A percentile compares a stretch with the other conserved stretches of the same genome.
phyloP scores from a whole-genome alignment of 1,140 invertebrate genomes.

The Oreohelix idahoensis region DNA sequence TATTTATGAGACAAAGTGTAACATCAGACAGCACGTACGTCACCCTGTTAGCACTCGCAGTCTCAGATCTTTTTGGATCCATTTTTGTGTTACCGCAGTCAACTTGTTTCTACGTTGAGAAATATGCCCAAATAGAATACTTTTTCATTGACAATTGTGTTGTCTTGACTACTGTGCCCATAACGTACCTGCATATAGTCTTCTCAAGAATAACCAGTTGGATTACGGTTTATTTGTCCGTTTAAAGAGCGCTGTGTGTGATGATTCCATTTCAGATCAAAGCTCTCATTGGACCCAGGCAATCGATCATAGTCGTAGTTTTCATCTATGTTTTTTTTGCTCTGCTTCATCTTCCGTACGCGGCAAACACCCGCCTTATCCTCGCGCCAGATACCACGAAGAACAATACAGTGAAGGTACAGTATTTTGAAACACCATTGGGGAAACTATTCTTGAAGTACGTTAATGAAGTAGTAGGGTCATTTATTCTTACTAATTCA shows the following conservation, averaged over 20 bases:
- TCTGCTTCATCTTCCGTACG: background rate
- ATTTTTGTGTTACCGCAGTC: background rate
- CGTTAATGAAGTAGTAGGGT: background rate
- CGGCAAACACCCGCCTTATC: background rate
- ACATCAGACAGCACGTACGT: background rate
- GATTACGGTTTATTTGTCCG: slow-evolving; percentile 16
- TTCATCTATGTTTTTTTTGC: slow-evolving; percentile 2
- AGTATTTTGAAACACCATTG: background rate
- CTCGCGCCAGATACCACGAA: background rate
- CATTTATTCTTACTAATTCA: background rate
- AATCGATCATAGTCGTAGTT: background rate
- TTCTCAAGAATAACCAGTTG: slow-evolving; percentile 9
- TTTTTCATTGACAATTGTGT: background rate
- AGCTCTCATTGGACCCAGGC: background rate
- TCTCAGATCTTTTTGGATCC: background rate
- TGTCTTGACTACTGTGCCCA: background rate
- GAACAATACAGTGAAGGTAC: background rate
- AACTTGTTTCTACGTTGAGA: slow-evolving; percentile 1
- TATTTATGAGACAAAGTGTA: slow-evolving; percentile 1
- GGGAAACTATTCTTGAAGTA: background rate
- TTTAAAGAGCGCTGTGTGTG: slow-evolving; percentile 19
- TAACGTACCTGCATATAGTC: background rate
- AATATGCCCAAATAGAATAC: background rate
- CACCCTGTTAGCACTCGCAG: background rate
- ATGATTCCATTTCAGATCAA: slow-evolving; percentile 7